These are phyloP conservation scores for Actenoides lindsayi DNA, from an alignment of 2,113 vertebrate genomes.

Conservation along the genomic window DNA sequence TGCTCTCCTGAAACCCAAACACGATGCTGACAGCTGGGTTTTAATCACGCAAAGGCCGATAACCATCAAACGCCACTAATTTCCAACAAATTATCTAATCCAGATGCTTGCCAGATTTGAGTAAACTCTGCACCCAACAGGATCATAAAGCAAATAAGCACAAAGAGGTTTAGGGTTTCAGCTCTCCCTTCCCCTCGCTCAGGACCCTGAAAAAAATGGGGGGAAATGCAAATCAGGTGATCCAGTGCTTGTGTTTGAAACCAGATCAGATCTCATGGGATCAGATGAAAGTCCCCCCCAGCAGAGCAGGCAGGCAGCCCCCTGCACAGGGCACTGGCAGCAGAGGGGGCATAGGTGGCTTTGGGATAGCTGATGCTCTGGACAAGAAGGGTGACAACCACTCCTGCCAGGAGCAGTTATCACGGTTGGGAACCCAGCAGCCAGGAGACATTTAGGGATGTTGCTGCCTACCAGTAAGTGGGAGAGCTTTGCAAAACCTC, in stretches of 20 bases:
- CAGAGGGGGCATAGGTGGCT: rapidly evolving
- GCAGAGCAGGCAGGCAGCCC: background rate
- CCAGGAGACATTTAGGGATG: background rate
- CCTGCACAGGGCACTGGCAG: background rate
- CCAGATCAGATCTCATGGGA: slow-evolving; percentile 53
- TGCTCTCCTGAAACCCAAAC: slow-evolving; percentile 6
- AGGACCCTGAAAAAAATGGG: slow-evolving; percentile 74
- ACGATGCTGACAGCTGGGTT: slow-evolving; percentile 47
- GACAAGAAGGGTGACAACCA: rapidly evolving
- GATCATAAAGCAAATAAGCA: slow-evolving; percentile 98
- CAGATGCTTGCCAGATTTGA: slow-evolving; percentile 91
- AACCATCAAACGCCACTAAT: slow-evolving; percentile 88
- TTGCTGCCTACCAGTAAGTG: rapidly evolving
- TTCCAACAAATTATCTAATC: slow-evolving; percentile 99
- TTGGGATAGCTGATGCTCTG: rapidly evolving
- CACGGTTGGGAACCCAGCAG: rapidly evolving
- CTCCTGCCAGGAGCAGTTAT: background rate
- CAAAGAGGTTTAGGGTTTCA: slow-evolving; percentile 91
- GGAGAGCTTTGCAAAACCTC: background rate
- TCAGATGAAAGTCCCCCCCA: background rate
- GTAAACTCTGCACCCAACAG: slow-evolving; percentile 90
- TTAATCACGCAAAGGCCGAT: slow-evolving; percentile 84
- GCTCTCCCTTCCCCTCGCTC: slow-evolving; percentile 79
- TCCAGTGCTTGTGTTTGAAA: slow-evolving; percentile 87
- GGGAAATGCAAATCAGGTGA: slow-evolving; percentile 91